These are phyloP conservation scores for Drosophila nigrodunni DNA, from an alignment of 1,140 invertebrate species.

Conservation along the genomic window DNA sequence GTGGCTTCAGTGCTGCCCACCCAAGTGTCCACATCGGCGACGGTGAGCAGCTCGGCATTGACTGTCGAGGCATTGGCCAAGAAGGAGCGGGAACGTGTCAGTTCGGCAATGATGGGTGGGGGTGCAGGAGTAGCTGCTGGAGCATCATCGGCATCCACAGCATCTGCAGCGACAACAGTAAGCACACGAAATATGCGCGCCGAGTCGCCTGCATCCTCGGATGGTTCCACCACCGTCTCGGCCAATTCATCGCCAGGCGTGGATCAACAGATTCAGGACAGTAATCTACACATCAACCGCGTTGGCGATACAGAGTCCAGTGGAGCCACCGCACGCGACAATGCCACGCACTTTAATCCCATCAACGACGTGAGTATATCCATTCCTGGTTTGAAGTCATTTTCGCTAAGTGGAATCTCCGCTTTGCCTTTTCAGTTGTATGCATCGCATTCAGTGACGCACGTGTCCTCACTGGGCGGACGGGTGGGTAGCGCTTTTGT, in stretches of 20 bases:
- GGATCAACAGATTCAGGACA: constrained; percentile 88
- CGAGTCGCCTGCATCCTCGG: constrained; percentile 81
- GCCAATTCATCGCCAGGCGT: constrained; percentile 91
- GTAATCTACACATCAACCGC: constrained; percentile 81
- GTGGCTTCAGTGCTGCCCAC: constrained; percentile 77
- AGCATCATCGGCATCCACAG: constrained; percentile 65
- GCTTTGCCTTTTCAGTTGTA: constrained; percentile 57
- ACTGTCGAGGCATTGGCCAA: constrained; percentile 77
- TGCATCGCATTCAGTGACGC: constrained; percentile 54
- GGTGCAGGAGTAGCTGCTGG: constrained; percentile 1
- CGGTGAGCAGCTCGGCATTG: constrained; percentile 46
- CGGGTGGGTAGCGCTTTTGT: constrained; percentile 64
- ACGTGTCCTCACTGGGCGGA: constrained; percentile 47
- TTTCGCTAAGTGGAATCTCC: background rate
- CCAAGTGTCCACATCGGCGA: constrained; percentile 20
- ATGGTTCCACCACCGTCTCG: constrained; percentile 91
- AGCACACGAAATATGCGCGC: constrained; percentile 72
- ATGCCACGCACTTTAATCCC: constrained; percentile 79
- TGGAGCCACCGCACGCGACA: constrained; percentile 38
- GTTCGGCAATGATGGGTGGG: constrained; percentile 66
- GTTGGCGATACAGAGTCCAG: constrained; percentile 35
- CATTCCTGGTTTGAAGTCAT: background rate
- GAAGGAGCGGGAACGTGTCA: constrained; percentile 70
- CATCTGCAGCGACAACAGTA: constrained; percentile 33
- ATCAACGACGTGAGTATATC: constrained; percentile 71